Conservation (phyloP, 2,797 vertebrate species). For the Graptemys geographica region DNA sequence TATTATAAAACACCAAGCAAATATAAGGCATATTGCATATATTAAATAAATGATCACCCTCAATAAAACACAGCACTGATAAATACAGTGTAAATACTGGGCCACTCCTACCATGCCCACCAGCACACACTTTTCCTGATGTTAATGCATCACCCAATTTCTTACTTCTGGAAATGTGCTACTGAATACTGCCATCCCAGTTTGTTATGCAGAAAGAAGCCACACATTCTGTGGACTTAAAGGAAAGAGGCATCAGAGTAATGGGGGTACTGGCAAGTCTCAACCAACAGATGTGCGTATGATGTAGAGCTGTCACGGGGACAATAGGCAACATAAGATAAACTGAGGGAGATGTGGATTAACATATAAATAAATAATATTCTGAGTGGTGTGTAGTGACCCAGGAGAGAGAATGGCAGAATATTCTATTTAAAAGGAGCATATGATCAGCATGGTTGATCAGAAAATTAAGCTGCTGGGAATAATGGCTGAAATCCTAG, state of each 20-base stretch:
- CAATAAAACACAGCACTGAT: background rate
- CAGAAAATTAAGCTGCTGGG: slow-evolving; percentile 38
- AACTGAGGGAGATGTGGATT: background rate
- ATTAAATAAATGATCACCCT: background rate
- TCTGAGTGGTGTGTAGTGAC: background rate
- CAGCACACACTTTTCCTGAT: background rate
- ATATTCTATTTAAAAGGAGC: background rate
- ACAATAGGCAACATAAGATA: background rate
- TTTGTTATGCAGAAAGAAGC: background rate
- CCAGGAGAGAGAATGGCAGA: background rate
- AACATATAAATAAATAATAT: slow-evolving; percentile 7
- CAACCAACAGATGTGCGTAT: background rate
- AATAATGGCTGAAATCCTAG: slow-evolving; percentile 40
- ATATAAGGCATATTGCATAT: too few species aligned
- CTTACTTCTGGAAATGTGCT: rapidly evolving
- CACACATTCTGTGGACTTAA: background rate
- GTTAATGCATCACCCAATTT: background rate
- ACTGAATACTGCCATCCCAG: rapidly evolving
- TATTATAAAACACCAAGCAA: too few species aligned
- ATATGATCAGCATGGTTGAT: background rate
- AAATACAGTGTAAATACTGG: background rate
- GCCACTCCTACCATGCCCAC: background rate
- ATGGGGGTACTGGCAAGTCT: background rate
- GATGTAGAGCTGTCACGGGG: rapidly evolving
- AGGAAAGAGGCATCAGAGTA: background rate